Evolutionary conservation across 2,113 vertebrate species (phyloP), one percentile per base, ranked within the genome.

Genomic region (Solea senegalensis): DNA sequence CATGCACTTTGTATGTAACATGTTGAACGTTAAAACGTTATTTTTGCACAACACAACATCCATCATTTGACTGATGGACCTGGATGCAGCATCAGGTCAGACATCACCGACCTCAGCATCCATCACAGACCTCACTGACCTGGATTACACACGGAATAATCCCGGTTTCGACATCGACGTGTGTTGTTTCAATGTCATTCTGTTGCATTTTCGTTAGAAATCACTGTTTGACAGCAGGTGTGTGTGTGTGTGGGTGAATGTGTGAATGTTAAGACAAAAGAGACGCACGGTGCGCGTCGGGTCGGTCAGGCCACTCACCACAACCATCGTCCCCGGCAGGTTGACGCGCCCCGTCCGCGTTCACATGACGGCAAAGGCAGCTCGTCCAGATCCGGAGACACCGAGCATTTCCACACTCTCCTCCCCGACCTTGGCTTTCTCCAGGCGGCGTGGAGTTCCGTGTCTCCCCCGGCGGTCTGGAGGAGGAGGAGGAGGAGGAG

Each of bases 221-320:
- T 9, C 58, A 46, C 41, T 3, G 26, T 49, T 4, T 71, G 28
- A 64, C 69, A 75, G 75, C 85, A 76, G 73, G 75, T 65, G 75
- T 65, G 60, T 11, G 50, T 1, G 62, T 14, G 26, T 3, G 27
- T 2, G 34, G 5, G 34, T 4, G 34, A 34, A 21, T 21, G 21
- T 21, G 21, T 21, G 34, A 34, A 34, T 21, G 21, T 14, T 16
- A 26, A 61, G 63, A 83, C 69, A 80, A 79, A 86, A 69, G 79
- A 77, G 64, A 53, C 56, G 63, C 60, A 63, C 46, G 2, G 79
- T 41, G 66, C 70, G n/a, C 69, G 13, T 39, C 28, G 7, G 9
- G 13, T 39, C 28, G 7, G 9, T 8, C 49, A 8, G 13, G 40
- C 3, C 57, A 85, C 90, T 91, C 83, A 90, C 86, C 90, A 67